Evolutionary conservation across 2,113 vertebrate genomes (phyloP).

Genomic region (Platycercus adscitus): DNA sequence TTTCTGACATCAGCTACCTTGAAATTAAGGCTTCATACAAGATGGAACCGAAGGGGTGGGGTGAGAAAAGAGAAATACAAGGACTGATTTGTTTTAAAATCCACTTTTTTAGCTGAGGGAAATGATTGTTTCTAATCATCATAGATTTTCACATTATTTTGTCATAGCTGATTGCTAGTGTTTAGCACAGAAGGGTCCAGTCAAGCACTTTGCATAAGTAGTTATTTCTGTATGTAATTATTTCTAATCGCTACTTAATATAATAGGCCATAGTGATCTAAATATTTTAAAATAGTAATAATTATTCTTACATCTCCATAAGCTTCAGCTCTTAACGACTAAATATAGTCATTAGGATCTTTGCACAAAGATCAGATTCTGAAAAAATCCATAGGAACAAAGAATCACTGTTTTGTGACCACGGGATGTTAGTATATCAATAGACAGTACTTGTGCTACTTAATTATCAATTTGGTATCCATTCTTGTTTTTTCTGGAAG

Average conservation of each 20-base stretch:
- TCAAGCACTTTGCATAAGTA: background rate
- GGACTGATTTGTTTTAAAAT: background rate
- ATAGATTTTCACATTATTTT: background rate
- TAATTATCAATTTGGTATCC: background rate
- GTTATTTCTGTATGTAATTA: background rate
- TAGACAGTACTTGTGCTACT: background rate
- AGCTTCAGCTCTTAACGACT: background rate
- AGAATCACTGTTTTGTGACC: background rate
- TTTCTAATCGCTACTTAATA: background rate
- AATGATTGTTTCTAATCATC: background rate
- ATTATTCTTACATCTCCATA: background rate
- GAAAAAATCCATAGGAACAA: background rate
- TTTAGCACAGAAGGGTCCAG: background rate
- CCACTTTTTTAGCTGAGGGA: background rate
- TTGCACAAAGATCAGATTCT: background rate
- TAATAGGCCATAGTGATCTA: background rate
- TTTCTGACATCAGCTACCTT: background rate
- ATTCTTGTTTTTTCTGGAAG: background rate
- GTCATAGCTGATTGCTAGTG: background rate
- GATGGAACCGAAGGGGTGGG: background rate
- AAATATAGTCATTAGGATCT: background rate
- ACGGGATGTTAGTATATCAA: background rate
- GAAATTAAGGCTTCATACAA: background rate
- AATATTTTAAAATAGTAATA: background rate
- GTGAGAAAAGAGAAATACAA: background rate